Conservation (phyloP, 2,888 invertebrate species). For the Eupithecia dodoneata region DNA sequence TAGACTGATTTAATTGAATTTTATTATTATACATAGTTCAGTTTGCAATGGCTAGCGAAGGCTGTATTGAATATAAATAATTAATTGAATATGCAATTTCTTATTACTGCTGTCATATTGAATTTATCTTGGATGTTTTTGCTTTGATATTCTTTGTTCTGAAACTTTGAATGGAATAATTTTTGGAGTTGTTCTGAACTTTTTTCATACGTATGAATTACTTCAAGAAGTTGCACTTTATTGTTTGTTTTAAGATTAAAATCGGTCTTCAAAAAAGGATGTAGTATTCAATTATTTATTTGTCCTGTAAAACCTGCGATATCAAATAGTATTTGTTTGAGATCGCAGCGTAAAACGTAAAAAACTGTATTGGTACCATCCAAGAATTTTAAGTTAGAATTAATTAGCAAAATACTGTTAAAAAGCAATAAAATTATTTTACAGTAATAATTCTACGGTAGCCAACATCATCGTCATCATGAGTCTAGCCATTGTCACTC, state of each 20-base stretch:
- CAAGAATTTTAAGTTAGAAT: too few relatives aligned
- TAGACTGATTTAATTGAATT: conserved; percentile 74
- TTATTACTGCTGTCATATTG: neutral
- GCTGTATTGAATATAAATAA: conserved; percentile 4
- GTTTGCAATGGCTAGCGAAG: neutral
- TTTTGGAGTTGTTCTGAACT: neutral
- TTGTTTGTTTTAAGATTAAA: neutral
- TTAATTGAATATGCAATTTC: neutral
- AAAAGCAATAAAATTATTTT: too few relatives aligned
- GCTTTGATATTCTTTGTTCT: conserved; percentile 1
- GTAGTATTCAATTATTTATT: too few relatives aligned
- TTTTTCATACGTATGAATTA: neutral
- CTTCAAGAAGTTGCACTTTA: neutral
- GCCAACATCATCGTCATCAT: neutral
- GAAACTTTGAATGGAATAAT: neutral
- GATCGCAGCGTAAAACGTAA: too few relatives aligned
- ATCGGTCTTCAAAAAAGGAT: neutral
- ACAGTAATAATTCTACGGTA: neutral
- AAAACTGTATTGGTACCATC: too few relatives aligned
- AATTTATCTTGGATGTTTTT: neutral
- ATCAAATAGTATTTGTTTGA: too few relatives aligned
- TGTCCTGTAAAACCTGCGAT: too few relatives aligned
- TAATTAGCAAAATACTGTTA: too few relatives aligned
- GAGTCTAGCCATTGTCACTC: neutral
- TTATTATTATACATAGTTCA: conserved; percentile 41